phyloP scores from a whole-genome alignment of 2,888 invertebrate genomes.

The Cantharis nigra region DNA sequence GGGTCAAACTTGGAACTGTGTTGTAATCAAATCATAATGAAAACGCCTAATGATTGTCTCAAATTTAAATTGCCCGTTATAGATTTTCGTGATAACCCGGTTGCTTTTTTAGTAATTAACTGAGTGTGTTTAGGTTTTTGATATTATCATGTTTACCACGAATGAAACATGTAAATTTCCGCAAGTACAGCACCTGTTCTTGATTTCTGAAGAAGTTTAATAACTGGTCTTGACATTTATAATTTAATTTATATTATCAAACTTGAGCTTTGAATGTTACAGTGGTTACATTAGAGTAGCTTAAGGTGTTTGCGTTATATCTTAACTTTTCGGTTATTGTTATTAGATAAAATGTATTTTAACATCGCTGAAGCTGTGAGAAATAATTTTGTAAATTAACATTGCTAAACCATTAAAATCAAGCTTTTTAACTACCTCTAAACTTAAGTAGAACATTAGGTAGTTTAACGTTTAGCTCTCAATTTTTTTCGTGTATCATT shows the following conservation, averaged over 20 bases:
- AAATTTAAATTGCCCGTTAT: neutral
- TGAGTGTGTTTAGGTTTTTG: neutral
- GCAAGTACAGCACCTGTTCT: neutral
- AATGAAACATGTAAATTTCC: neutral
- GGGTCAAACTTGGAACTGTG: neutral
- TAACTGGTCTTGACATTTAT: neutral
- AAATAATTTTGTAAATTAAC: neutral
- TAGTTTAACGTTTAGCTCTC: neutral
- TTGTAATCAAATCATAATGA: neutral
- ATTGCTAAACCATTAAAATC: neutral
- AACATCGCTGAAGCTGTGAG: neutral
- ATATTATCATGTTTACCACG: neutral
- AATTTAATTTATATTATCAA: neutral
- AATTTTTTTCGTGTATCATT: neutral
- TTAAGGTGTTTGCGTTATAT: neutral
- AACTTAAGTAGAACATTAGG: neutral
- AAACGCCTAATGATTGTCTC: neutral
- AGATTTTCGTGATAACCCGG: neutral
- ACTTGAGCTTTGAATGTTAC: neutral
- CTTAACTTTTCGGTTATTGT: neutral
- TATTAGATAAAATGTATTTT: neutral
- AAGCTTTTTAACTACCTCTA: neutral
- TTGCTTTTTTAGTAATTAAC: neutral
- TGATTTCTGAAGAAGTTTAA: neutral
- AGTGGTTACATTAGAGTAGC: neutral